A percentile compares a stretch with the other conserved stretches of the same genome.
Evolutionary conservation across 2,113 vertebrate genomes (phyloP).

Genomic region (Hippocampus guttulatus): DNA sequence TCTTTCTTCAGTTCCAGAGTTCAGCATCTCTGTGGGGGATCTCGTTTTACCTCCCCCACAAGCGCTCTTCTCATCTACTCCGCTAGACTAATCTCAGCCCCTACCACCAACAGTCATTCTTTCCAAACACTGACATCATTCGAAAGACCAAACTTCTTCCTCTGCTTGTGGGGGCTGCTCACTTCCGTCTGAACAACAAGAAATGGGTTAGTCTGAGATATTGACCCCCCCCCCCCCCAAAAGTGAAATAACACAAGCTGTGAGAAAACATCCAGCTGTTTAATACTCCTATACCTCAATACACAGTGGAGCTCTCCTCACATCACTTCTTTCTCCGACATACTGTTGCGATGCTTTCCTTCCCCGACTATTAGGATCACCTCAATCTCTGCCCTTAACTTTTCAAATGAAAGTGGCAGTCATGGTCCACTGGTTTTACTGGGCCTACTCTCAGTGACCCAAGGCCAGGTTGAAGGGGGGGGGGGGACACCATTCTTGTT

Average conservation of each 20-base stretch:
- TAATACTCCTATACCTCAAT: conserved; percentile 33
- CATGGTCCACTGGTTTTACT: conserved; percentile 56
- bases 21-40: conserved; percentile 64
- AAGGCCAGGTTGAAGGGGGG: conserved; percentile 29
- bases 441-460: conserved; percentile 51
- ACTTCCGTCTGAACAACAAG: conserved; percentile 41
- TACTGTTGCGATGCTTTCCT: conserved; percentile 16
- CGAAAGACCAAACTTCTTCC: conserved; percentile 48
- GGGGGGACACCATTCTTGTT: conserved; percentile 42
- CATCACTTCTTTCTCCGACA: conserved; percentile 19
- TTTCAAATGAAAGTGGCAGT: conserved; percentile 41
- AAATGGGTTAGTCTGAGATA: conserved; percentile 45
- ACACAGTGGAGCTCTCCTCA: conserved; percentile 40
- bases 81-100: conserved; percentile 39
- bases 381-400: conserved; percentile 43
- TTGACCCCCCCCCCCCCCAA: not conserved
- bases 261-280: conserved; percentile 29
- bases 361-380: conserved; percentile 42
- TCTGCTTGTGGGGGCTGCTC: conserved; percentile 55
- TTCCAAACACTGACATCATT: conserved; percentile 68
- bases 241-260: conserved; percentile 32
- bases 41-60: conserved; percentile 52
- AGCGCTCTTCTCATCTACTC: conserved; percentile 37
- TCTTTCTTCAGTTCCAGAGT: conserved; percentile 47
- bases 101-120: conserved; percentile 49